Evolutionary conservation across 2,888 invertebrate species (phyloP).

Genomic region (Thumatha senex): DNA sequence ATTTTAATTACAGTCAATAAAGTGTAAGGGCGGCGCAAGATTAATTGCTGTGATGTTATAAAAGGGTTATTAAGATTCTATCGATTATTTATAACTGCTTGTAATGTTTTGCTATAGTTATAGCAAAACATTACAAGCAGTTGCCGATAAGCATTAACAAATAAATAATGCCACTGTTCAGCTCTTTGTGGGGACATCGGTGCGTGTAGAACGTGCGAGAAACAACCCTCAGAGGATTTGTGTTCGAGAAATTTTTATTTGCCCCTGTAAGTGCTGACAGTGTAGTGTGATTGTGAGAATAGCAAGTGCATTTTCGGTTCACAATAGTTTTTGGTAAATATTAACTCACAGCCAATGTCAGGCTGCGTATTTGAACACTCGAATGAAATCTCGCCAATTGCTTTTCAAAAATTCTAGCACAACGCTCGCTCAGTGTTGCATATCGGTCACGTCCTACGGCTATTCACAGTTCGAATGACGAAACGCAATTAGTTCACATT

Average conservation of each 20-base stretch:
- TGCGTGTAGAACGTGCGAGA: slow-evolving; percentile 68
- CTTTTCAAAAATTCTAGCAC: slow-evolving; percentile 22
- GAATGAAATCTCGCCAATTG: slow-evolving; percentile 32
- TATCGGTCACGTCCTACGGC: slow-evolving; percentile 31
- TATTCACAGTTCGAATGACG: slow-evolving; percentile 14
- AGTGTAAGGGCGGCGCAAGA: too few relatives aligned
- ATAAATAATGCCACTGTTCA: slow-evolving; percentile 53
- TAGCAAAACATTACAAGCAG: slow-evolving; percentile 3
- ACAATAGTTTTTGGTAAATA: slow-evolving; percentile 37
- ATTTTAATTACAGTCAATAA: too few relatives aligned
- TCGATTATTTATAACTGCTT: too few relatives aligned
- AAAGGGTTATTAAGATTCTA: too few relatives aligned
- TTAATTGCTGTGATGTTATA: too few relatives aligned
- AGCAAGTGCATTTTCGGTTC: slow-evolving; percentile 40
- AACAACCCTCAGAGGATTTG: slow-evolving; percentile 67
- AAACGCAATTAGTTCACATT: slow-evolving; percentile 31
- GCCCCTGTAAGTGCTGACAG: slow-evolving; percentile 71
- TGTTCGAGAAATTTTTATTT: slow-evolving; percentile 74
- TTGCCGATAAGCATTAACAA: slow-evolving; percentile 30
- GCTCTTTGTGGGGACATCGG: slow-evolving; percentile 52
- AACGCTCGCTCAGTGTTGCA: slow-evolving; percentile 33
- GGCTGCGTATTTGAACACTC: slow-evolving; percentile 33
- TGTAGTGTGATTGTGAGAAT: slow-evolving; percentile 44
- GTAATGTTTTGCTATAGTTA: too few relatives aligned
- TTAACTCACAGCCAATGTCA: slow-evolving; percentile 34